These are phyloP conservation scores for Scaptomyza reducta DNA, from an alignment of 2,888 invertebrate genomes.

Conservation along the genomic window DNA sequence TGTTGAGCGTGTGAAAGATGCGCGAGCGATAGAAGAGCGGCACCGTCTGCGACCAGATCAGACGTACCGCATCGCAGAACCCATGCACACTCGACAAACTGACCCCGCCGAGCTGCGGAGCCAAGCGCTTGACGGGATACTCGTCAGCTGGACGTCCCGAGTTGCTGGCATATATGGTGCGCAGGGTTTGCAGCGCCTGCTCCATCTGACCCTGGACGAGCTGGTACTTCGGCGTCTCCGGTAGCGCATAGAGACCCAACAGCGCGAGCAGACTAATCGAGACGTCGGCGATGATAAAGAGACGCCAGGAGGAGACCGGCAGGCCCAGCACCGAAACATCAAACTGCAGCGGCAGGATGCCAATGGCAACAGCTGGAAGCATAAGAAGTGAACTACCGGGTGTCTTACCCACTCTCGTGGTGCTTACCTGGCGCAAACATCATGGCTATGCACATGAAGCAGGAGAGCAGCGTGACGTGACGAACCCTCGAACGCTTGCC, in stretches of 20 bases:
- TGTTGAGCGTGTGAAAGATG: slow-evolving; percentile 78
- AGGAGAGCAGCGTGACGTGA: slow-evolving; percentile 86
- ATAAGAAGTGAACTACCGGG: no score
- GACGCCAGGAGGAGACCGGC: slow-evolving; percentile 89
- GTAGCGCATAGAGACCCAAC: slow-evolving; percentile 86
- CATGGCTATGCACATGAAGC: slow-evolving; percentile 86
- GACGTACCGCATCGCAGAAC: slow-evolving; percentile 70
- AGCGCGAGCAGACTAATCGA: slow-evolving; percentile 88
- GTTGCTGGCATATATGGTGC: slow-evolving; percentile 86
- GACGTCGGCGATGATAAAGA: slow-evolving; percentile 88
- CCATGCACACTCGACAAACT: slow-evolving; percentile 74
- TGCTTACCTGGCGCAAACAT: slow-evolving; percentile 85
- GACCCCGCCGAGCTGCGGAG: slow-evolving; percentile 69
- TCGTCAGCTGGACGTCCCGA: slow-evolving; percentile 83
- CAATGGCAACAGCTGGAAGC: slow-evolving; percentile 88
- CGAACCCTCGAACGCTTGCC: slow-evolving; percentile 84
- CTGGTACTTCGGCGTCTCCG: slow-evolving; percentile 92
- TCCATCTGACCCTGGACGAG: slow-evolving; percentile 87
- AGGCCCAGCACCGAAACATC: slow-evolving; percentile 85
- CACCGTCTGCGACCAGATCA: slow-evolving; percentile 82
- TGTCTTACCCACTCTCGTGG: no score
- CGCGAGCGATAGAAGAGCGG: slow-evolving; percentile 78
- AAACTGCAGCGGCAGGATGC: slow-evolving; percentile 87
- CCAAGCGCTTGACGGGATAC: slow-evolving; percentile 85
- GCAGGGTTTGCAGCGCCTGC: slow-evolving; percentile 87